phyloP scores from a whole-genome alignment of 1,140 invertebrate genomes.

The Chrysoperla carnea region DNA sequence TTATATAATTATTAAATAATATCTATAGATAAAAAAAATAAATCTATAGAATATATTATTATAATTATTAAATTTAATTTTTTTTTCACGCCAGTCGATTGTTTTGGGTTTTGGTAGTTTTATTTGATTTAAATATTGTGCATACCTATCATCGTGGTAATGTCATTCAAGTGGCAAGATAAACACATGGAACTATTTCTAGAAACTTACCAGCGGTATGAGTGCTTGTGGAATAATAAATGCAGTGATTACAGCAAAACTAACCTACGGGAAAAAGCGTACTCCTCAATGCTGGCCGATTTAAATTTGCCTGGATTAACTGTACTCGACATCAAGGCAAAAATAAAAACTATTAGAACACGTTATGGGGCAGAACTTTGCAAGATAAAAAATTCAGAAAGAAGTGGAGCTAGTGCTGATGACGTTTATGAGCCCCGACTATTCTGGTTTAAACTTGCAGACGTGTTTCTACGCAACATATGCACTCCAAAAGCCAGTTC shows the following conservation, averaged over 20 bases:
- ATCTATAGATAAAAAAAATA: no score
- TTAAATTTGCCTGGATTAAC: conserved; percentile 7
- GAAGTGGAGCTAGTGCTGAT: conserved; percentile 6
- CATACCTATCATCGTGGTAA: no score
- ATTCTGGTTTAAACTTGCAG: conserved; percentile 8
- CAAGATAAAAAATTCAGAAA: conserved; percentile 7
- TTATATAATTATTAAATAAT: no score
- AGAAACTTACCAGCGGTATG: conserved; percentile 3
- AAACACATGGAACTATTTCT: no score
- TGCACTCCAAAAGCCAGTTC: conserved; percentile 3
- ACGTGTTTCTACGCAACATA: conserved; percentile 6
- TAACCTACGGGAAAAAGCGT: conserved; percentile 4
- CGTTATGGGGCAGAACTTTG: conserved; percentile 6
- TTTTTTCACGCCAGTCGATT: no score
- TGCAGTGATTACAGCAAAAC: conserved; percentile 8
- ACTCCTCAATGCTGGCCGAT: conserved; percentile 4
- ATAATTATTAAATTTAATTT: no score
- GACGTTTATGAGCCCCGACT: conserved; percentile 9
- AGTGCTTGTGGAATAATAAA: conserved; percentile 5
- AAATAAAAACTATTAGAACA: conserved; percentile 9
- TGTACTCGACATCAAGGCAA: conserved; percentile 7
- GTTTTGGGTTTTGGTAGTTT: no score
- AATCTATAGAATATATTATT: no score
- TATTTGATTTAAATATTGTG: no score
- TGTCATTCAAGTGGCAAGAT: no score